phyloP scores from a whole-genome alignment of 1,140 invertebrate species.

The Acromyrmex heyeri region DNA sequence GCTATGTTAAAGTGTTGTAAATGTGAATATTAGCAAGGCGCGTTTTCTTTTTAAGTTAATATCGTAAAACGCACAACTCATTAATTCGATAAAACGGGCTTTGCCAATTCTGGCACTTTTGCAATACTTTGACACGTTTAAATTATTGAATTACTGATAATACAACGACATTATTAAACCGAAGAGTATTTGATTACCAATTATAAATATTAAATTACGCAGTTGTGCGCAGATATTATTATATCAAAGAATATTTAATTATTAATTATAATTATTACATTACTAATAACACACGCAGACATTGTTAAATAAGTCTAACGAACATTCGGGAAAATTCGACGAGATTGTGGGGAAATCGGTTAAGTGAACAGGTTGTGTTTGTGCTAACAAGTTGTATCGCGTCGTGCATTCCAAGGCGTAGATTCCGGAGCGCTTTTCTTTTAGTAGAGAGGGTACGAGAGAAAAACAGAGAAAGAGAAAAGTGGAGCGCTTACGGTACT shows the following conservation, averaged over 20 bases:
- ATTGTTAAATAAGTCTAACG: not conserved
- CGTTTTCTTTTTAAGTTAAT: conserved; percentile 4
- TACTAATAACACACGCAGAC: not conserved
- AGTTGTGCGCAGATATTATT: not conserved
- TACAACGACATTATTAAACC: conserved; percentile 8
- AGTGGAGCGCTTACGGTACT: conserved; percentile 84
- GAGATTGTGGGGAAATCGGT: conserved; percentile 62
- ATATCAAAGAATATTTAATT: conserved; percentile 34
- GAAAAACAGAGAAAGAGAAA: conserved; percentile 69
- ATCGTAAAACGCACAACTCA: not conserved
- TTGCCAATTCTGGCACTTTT: not conserved
- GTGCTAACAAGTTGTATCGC: conserved; percentile 66
- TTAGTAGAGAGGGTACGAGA: conserved; percentile 47
- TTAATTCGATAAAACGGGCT: conserved; percentile 2
- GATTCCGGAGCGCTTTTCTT: conserved; percentile 84
- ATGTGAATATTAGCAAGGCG: not conserved
- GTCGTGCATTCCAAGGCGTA: conserved; percentile 74
- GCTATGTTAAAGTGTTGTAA: not conserved
- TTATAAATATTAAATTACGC: conserved; percentile 23
- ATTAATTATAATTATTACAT: conserved; percentile 10
- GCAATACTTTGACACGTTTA: not conserved
- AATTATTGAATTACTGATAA: conserved; percentile 39
- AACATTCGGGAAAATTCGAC: conserved; percentile 55
- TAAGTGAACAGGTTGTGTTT: conserved; percentile 68
- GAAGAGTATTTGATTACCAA: conserved; percentile 38